Percentiles rank a stretch among this genome's conserved stretches.
These are phyloP conservation scores for Macrobrachium nipponense DNA, from an alignment of 1,140 invertebrate species.

Conservation along the genomic window DNA sequence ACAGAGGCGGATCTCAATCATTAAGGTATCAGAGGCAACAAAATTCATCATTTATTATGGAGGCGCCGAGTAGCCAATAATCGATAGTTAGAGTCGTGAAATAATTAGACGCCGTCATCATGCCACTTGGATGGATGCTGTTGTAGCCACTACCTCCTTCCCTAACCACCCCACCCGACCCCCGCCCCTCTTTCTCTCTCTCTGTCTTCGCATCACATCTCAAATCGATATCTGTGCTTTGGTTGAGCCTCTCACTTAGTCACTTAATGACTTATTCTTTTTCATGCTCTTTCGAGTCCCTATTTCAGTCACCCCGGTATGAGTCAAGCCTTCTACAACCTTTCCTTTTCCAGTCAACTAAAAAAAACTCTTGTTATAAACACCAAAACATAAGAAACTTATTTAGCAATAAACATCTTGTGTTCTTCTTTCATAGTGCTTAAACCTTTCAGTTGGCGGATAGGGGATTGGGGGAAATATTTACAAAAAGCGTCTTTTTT, in stretches of 20 bases:
- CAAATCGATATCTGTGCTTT: background rate
- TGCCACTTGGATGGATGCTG: background rate
- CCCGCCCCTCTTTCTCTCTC: background rate
- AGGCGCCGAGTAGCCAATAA: slow-evolving; percentile 11
- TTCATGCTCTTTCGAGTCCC: background rate
- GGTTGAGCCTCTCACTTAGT: background rate
- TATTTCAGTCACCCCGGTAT: too few relatives aligned
- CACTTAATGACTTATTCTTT: background rate
- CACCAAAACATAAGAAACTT: too few relatives aligned
- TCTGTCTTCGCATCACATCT: background rate
- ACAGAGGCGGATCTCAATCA: slow-evolving; percentile 4
- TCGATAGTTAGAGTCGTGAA: slow-evolving; percentile 15
- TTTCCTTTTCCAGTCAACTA: too few relatives aligned
- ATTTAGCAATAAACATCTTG: too few relatives aligned
- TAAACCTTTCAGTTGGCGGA: too few relatives aligned
- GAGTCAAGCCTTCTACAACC: too few relatives aligned
- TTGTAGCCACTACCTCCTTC: too few relatives aligned
- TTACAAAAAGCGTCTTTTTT: too few relatives aligned
- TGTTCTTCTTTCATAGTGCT: too few relatives aligned
- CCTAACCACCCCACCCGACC: background rate
- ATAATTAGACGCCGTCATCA: slow-evolving; percentile 16
- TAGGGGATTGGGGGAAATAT: too few relatives aligned
- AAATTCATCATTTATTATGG: slow-evolving; percentile 27
- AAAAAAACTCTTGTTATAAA: too few relatives aligned
- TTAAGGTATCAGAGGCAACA: slow-evolving; percentile 25